A percentile compares a stretch with the other conserved stretches of the same genome.
phyloP scores from a whole-genome alignment of 2,797 vertebrate genomes.

The Vespertilio murinus region DNA sequence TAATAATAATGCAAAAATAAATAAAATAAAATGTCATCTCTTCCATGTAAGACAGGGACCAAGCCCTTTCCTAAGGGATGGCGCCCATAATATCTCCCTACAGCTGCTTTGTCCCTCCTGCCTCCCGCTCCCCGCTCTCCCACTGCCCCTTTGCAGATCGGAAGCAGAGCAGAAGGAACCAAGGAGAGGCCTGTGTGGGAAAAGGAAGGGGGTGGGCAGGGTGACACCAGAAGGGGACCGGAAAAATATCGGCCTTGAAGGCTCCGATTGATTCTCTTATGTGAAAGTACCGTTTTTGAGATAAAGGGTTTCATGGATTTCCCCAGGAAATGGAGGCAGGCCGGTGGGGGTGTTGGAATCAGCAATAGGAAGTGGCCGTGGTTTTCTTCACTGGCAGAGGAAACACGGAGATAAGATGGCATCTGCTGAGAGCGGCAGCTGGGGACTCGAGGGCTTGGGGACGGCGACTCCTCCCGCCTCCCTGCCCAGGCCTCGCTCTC shows the following conservation, averaged over 20 bases:
- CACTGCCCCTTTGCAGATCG: too few relatives aligned
- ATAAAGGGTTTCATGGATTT: background rate
- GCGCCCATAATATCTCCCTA: background rate
- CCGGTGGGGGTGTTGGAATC: background rate
- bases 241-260: background rate
- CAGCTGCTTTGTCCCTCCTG: background rate
- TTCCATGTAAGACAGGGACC: background rate
- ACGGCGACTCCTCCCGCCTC: background rate
- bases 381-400: background rate
- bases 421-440: background rate
- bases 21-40: background rate
- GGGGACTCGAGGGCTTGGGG: background rate
- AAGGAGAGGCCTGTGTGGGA: background rate
- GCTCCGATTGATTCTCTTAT: background rate
- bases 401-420: background rate
- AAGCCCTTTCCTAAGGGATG: background rate
- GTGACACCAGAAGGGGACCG: background rate
- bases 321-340: background rate
- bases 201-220: background rate
- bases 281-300: background rate
- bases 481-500: too few relatives aligned
- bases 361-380: background rate
- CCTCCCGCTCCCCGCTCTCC: background rate
- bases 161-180: background rate
- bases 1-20: too few relatives aligned